Evolutionary conservation across 2,888 invertebrate genomes (phyloP), one percentile per base, ranked within the genome.

Genomic region (Lochmaea crataegi): DNA sequence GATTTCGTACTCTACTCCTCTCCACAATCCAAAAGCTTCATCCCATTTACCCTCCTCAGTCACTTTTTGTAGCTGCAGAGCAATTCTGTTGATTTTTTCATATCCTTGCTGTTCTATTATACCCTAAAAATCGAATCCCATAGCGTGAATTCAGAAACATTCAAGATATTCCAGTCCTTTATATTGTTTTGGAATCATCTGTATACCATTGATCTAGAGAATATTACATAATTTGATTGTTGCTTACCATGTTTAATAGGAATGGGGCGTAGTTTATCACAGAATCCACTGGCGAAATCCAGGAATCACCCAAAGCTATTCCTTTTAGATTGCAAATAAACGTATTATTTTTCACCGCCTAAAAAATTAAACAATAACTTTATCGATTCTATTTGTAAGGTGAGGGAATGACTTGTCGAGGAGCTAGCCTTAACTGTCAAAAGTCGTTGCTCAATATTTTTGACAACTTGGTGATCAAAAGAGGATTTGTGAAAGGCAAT

Each of bases 251-350:
- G 14, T 92, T 90, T 41, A 93, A 88, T 9, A 97, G 88, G 80
- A 92, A 92, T 0, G 94, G 93, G 0, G 92, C 95, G 96, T 96
- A 97, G 0, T 94, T 92, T 45, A 94, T 86, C 0, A 95, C 94
- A 0, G 94, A 93, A 83, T 96, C 95, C 66, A 95, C 90, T 0
- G 96, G 95, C 1, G 94, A 94, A 75, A 96, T 94, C 96, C 96
- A 97, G 0, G 96, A 92, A 85, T 96, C 96, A 1, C 96, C 96
- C 85, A 97, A 89, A 0, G 92, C 93, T 32, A 97, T 91, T 0
- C 96, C 96, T 80, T 89, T 89, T 65, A 97, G 88, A 80, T 94
- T 93, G 57, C 92, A 92, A 16, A 74, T 72, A 2, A 83, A 65
- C 18, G 63, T 66, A 32, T 76, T 76, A 45, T 63, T 38, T 45